Percentiles rank a stretch among this genome's conserved stretches.
Conservation (phyloP, 2,888 invertebrate species). For the Pinctada fucata region DNA sequence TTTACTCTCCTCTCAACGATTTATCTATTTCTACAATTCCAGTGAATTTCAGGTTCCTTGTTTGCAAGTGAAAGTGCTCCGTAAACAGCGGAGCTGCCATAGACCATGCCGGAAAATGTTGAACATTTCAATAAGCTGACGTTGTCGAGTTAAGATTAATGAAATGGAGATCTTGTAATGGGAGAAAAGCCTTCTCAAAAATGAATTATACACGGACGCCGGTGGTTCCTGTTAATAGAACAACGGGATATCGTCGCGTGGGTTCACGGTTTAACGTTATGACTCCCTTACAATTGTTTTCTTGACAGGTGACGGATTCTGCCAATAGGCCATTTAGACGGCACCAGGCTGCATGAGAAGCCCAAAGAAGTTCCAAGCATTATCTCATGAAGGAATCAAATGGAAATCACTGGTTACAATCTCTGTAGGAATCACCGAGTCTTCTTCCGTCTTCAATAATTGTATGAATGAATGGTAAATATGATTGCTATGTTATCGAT, state of each 20-base stretch:
- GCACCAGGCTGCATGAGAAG: slow-evolving; percentile 4
- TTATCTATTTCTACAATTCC: slow-evolving; percentile 1
- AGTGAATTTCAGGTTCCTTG: neutral
- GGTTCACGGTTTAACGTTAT: neutral
- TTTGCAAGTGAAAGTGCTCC: neutral
- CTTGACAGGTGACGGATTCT: too few relatives aligned
- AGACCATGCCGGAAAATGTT: neutral
- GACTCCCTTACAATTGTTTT: too few relatives aligned
- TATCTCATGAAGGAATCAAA: slow-evolving; percentile 2
- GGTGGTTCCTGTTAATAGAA: neutral
- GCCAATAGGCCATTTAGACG: too few relatives aligned
- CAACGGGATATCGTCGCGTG: neutral
- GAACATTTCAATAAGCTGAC: neutral
- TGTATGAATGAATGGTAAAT: too few relatives aligned
- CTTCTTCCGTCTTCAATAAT: neutral
- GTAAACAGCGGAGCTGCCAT: neutral
- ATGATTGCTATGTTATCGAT: too few relatives aligned
- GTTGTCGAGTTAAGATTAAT: neutral
- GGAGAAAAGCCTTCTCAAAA: neutral
- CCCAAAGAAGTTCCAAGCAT: slow-evolving; percentile 13
- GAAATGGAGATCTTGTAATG: neutral
- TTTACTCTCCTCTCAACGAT: neutral
- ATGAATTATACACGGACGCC: neutral
- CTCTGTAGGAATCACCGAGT: neutral
- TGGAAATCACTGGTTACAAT: neutral